Base-by-base conservation (phyloP, 2,113 vertebrate genomes). In the Clupea harengus region DNA sequence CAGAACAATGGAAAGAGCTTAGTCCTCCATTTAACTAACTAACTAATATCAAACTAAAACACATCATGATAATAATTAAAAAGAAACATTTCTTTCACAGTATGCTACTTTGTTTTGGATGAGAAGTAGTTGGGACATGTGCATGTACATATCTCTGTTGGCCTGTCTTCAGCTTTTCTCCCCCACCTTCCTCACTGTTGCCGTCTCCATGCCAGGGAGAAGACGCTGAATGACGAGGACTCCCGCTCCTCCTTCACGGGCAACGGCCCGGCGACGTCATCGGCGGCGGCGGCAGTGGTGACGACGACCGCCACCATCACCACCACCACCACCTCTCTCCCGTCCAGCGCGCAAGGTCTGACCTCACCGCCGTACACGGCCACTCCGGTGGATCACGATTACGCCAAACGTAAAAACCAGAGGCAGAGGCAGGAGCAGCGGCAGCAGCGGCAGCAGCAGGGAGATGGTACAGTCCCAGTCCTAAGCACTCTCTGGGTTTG, bases 301-400 rank as follows among this genome's bases (percentile, higher is more conserved):
- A 39, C 57, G n/a, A 47, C 50, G 10, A 50, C 72, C 93, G 49
- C 72, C 72, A 1, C 1, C 72, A 39, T 25, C 67, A 78, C 72
- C 72, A 4, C 72, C 28, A 15, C 25, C 28, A 13, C 9, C 67
- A 39, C 83, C 44, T 75, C 60, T 90, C 94, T 95, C 17, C 96
- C 96, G 32, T 97, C 96, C 90, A 97, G 94, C 0, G 96, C 97
- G 92, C 97, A 97, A 99, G 98, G 98, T 99, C 96, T 99, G 97
- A 97, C 97, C 95, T 98, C 97, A 92, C 97, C 98, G 96, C 97
- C 96, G 95, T 99, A 98, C 93, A 96, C 96, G 96, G 97, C 97
- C 94, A 97, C 98, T 95, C 98, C 98, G 92, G 97, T 98, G 97
- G 98, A 99, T 97, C 98, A 99, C 92, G 98, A 99, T 98, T 99